Percentiles rank a stretch among this genome's conserved stretches.
Conservation (phyloP, 2,888 invertebrate species). For the Phytoseiulus persimilis region DNA sequence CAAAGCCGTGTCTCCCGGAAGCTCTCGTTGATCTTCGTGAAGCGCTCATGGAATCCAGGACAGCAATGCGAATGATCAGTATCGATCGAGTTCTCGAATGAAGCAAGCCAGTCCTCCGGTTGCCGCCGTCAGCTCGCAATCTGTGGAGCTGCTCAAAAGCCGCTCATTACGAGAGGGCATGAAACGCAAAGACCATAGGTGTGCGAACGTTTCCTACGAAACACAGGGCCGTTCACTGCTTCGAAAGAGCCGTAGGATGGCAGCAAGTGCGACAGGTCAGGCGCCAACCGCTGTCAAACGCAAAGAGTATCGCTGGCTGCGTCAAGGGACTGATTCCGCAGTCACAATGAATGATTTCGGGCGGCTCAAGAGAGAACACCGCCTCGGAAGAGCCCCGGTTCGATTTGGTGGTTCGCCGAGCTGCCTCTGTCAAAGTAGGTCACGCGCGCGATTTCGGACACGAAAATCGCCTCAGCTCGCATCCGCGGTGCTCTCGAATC, state of each 20-base stretch:
- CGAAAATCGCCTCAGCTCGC: background rate
- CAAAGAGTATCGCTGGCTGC: too few species aligned
- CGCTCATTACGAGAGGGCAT: background rate
- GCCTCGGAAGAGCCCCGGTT: background rate
- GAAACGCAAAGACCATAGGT: background rate
- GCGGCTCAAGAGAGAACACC: background rate
- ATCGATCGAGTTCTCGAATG: too few species aligned
- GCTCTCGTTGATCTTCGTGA: too few species aligned
- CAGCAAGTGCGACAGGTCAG: background rate
- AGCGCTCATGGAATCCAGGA: too few species aligned
- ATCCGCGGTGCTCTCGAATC: background rate
- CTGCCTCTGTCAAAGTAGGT: background rate
- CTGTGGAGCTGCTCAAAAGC: background rate
- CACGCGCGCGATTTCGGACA: background rate
- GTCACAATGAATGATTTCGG: background rate
- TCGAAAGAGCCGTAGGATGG: background rate
- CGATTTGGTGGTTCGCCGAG: background rate
- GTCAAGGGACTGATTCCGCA: background rate
- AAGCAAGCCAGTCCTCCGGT: too few species aligned
- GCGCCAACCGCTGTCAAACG: background rate
- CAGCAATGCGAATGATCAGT: too few species aligned
- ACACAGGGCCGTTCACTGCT: background rate
- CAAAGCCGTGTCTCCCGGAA: too few species aligned
- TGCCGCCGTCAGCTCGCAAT: too few species aligned
- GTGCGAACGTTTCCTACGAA: background rate